Percentiles rank a stretch among this genome's conserved stretches.
Conservation (phyloP, 2,888 invertebrate genomes). For the Corythucha ciliata region DNA sequence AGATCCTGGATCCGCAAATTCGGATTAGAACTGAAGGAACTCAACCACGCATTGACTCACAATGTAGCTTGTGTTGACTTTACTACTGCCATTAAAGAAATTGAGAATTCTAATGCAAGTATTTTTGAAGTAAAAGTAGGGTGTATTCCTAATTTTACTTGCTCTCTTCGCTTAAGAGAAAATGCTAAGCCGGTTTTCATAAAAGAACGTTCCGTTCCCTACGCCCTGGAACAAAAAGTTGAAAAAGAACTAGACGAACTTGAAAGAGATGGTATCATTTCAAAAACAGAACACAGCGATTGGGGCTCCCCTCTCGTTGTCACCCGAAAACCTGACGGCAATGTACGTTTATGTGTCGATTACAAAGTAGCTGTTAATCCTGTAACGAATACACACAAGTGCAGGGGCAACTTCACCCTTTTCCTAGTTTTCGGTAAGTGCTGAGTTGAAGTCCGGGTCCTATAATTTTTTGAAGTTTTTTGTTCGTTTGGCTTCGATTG, state of each 20-base stretch:
- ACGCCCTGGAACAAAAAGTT: conserved; percentile 20
- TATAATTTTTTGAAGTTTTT: no score
- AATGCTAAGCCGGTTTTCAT: neutral
- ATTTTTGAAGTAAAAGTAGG: conserved; percentile 3
- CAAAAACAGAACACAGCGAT: conserved; percentile 20
- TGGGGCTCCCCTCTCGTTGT: conserved; percentile 21
- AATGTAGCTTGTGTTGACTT: no score
- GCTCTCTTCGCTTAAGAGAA: conserved; percentile 4
- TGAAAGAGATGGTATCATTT: conserved; percentile 24
- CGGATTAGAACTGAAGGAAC: no score
- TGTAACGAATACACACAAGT: no score
- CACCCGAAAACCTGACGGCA: conserved; percentile 4
- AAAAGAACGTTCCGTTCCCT: conserved; percentile 14
- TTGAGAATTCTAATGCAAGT: no score
- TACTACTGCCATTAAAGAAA: no score
- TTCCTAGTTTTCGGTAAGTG: no score
- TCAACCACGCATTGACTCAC: no score
- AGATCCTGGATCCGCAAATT: no score
- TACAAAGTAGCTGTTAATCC: conserved; percentile 35
- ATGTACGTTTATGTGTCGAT: conserved; percentile 28
- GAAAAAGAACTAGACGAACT: conserved; percentile 24
- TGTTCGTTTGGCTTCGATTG: no score
- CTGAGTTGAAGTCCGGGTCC: no score
- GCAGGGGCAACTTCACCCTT: no score
- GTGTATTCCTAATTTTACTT: conserved; percentile 5